A percentile compares a stretch with the other conserved stretches of the same genome.
Evolutionary conservation across 2,113 vertebrate genomes (phyloP).

Genomic region (Eptesicus fuscus): DNA sequence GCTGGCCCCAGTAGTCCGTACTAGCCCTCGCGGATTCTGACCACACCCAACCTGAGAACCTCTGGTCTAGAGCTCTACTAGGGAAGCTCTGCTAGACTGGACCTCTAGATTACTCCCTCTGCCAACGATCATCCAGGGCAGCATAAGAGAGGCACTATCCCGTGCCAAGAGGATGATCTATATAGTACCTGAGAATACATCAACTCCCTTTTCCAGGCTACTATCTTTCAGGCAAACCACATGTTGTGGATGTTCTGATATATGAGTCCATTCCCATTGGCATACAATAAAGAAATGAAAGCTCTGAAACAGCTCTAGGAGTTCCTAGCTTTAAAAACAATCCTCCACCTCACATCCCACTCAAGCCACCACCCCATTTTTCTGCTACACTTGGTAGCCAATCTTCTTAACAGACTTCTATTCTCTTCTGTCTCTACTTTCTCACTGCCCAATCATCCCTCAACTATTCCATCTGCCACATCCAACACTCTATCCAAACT

Average conservation of each 20-base stretch:
- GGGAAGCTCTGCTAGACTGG: background rate
- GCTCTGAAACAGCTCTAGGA: background rate
- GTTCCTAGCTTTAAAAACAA: background rate
- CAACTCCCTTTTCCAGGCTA: background rate
- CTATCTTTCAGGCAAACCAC: background rate
- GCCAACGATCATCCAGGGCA: background rate
- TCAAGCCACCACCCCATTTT: background rate
- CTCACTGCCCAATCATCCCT: background rate
- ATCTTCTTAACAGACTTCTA: background rate
- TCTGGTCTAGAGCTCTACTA: background rate
- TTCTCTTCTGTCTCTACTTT: background rate
- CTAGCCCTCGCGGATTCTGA: background rate
- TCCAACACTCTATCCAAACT: background rate
- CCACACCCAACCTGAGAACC: background rate
- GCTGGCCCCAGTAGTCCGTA: background rate
- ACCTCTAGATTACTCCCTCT: background rate
- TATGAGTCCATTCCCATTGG: background rate
- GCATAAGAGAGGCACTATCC: background rate
- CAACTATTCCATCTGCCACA: background rate
- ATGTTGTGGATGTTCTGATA: background rate
- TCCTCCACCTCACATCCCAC: background rate
- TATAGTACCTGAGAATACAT: background rate
- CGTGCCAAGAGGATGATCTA: background rate
- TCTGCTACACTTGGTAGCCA: background rate
- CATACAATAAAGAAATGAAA: background rate